Base-by-base conservation (phyloP, 2,888 invertebrate genomes). In the Aplocera efformata region DNA sequence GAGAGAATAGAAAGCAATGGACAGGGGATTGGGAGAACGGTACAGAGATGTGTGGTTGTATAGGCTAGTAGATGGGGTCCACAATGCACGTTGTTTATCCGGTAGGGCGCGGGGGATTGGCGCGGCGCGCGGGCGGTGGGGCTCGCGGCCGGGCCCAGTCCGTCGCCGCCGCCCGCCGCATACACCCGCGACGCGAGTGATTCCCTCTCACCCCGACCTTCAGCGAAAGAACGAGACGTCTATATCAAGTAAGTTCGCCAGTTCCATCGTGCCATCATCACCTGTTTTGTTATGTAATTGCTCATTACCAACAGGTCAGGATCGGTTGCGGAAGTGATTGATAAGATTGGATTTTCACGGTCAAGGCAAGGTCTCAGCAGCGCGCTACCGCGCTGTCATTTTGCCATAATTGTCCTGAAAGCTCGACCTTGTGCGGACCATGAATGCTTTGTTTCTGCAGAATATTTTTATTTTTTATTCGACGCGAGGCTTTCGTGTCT, bases 81-180 rank as follows among this genome's bases (percentile, higher is more conserved):
- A 85, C 85, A 83, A 81, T 86, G 86, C 86, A 86, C 72, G 85
- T 85, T 85, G 86, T 85, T 86, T 86, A 85, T 85, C 84, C 85
- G 81, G 70, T 66, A 67, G 79, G 77, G 79, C 65, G 75, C 67
- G 79, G 77, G 72, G 53, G 54, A 27, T 39, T 46, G 52, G 58
- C 27, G 49, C 48, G 62, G 60, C 42, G 55, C 37, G 67, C 59
- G 72, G 65, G 77, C 56, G 70, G 68, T 48, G 67, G 61, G 64
- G 82, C 81, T 79, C 78, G 71, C 69, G 79, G 80, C 83, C 83
- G 80, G 86, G 86, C 81, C 72, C 79, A 75, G 77, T 78, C 77
- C 70, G 73, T 71, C 66, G 73, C 75, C 78, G 75, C 69, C 76
- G 73, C 71, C 77, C 67, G 71, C 61, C 64, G 70, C 65, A 63